phyloP scores from a whole-genome alignment of 2,113 vertebrate genomes.

The Dipodomys ordii region DNA sequence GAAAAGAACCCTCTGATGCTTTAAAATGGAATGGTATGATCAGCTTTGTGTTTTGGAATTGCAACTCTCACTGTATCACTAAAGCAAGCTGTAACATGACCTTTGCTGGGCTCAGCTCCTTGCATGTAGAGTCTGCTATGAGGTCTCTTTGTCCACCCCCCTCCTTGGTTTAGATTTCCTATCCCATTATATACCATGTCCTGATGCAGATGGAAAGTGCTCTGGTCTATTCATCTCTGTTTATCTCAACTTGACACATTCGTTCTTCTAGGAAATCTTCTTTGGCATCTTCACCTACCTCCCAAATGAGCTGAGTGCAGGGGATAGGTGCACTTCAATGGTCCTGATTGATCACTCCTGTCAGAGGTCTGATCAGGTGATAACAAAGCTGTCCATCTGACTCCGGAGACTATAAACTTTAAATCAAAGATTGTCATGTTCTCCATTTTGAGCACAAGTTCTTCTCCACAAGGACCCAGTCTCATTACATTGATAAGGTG shows the following conservation, averaged over 20 bases:
- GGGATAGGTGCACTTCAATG: background rate
- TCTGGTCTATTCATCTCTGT: background rate
- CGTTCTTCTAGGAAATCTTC: constrained; percentile 1
- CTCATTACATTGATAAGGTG: background rate
- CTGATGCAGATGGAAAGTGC: background rate
- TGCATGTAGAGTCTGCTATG: background rate
- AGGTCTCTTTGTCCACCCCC: background rate
- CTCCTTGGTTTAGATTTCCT: no score
- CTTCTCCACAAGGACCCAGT: background rate
- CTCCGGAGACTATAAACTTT: background rate
- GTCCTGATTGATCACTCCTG: no score
- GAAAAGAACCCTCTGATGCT: background rate
- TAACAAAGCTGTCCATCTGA: background rate
- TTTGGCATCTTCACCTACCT: background rate
- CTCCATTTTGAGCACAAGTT: background rate
- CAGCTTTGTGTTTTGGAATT: background rate
- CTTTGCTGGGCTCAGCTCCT: background rate
- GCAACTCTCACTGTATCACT: background rate
- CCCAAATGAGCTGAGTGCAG: background rate
- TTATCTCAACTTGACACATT: background rate
- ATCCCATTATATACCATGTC: background rate
- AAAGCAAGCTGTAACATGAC: background rate
- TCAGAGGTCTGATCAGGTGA: background rate
- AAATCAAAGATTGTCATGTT: background rate
- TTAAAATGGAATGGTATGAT: background rate